A percentile compares a stretch with the other conserved stretches of the same genome.
Evolutionary conservation across 2,797 vertebrate species (phyloP).

Genomic region (Karalla daura): DNA sequence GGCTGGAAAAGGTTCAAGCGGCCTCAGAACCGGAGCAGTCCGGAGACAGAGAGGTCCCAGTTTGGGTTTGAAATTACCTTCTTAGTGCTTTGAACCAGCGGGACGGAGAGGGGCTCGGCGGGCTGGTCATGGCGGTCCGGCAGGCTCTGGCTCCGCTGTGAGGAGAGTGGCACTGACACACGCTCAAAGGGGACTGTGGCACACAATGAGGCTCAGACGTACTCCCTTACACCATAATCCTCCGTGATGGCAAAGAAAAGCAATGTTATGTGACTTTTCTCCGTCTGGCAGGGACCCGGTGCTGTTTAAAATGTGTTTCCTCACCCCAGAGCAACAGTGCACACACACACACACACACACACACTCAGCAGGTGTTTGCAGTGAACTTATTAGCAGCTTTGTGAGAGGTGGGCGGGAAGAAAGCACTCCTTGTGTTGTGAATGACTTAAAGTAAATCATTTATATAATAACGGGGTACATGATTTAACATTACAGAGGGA

Average conservation of each 20-base stretch:
- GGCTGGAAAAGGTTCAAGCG: neutral
- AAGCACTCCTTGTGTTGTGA: constrained; percentile 24
- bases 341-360: neutral
- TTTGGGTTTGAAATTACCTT: constrained; percentile 57
- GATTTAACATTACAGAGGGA: constrained; percentile 69
- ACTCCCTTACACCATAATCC: constrained; percentile 47
- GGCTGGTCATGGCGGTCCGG: constrained; percentile 55
- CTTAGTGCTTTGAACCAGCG: constrained; percentile 74
- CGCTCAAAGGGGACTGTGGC: no score
- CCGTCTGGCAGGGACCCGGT: neutral
- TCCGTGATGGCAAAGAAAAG: neutral
- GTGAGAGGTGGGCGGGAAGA: neutral
- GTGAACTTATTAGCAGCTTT: constrained; percentile 23
- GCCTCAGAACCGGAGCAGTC: no score
- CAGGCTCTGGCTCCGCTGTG: neutral
- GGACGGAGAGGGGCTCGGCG: constrained; percentile 71
- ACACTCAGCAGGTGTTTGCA: constrained; percentile 46
- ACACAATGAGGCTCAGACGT: neutral
- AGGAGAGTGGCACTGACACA: neutral
- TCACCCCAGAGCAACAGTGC: neutral
- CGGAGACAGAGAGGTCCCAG: no score
- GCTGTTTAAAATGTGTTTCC: neutral
- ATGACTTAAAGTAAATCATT: constrained; percentile 72
- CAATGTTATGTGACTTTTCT: neutral
- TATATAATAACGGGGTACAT: constrained; percentile 74